phyloP scores from a whole-genome alignment of 2,797 vertebrate species.

The Buphagus erythrorhynchus region DNA sequence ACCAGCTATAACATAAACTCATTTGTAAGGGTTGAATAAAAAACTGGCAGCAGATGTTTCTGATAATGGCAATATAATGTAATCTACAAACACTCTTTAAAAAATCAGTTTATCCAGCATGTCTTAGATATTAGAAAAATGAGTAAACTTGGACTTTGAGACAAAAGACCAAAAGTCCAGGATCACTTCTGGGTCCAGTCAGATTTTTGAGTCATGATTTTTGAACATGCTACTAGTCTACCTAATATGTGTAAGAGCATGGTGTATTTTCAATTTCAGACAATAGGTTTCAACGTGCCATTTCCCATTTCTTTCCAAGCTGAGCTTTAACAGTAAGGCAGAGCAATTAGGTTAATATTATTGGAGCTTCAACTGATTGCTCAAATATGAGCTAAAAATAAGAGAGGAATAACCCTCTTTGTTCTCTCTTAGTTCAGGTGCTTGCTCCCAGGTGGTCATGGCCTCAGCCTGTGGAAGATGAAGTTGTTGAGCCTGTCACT shows the following conservation, averaged over 20 bases:
- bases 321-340: not conserved
- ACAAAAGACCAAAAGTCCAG: not conserved
- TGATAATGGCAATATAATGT: not conserved
- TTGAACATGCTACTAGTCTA: not conserved
- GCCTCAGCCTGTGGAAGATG: not conserved
- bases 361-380: not conserved
- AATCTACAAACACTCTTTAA: not conserved
- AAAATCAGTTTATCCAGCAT: not conserved
- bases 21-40: not conserved
- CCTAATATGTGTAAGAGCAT: not conserved
- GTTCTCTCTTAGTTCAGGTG: not conserved
- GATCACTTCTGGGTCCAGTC: not conserved
- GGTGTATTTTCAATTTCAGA: not conserved
- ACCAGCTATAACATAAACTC: not conserved
- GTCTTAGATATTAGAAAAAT: not conserved
- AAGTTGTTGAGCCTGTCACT: not conserved
- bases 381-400: not conserved
- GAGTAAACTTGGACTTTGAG: not conserved
- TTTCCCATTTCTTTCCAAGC: not conserved
- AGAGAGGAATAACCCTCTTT: not conserved
- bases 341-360: not conserved
- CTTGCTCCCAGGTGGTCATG: fast-evolving
- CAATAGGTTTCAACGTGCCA: not conserved
- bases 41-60: not conserved
- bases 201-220: not conserved